These are phyloP conservation scores for Corbicula japonica DNA, from an alignment of 2,888 invertebrate species.

Conservation along the genomic window DNA sequence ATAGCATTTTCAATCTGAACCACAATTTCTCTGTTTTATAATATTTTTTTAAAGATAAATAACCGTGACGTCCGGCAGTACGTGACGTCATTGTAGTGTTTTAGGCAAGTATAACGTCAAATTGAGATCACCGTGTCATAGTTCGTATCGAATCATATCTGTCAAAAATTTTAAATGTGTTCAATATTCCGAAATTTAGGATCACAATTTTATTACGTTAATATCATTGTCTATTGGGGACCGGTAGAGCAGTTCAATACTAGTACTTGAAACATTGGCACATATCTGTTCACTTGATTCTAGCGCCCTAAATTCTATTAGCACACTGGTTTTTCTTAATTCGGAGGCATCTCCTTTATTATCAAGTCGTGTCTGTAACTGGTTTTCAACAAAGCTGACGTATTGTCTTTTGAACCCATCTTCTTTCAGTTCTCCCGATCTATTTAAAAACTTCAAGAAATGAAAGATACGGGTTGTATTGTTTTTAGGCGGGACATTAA, in stretches of 20 bases:
- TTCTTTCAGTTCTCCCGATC: neutral
- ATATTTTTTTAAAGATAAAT: too few species aligned
- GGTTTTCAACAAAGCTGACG: slow-evolving; percentile 9
- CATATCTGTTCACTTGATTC: slow-evolving; percentile 13
- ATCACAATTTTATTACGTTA: slow-evolving; percentile 2
- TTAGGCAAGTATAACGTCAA: too few species aligned
- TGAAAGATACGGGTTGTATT: neutral
- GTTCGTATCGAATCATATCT: too few species aligned
- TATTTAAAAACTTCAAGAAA: neutral
- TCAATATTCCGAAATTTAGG: too few species aligned
- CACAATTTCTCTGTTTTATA: too few species aligned
- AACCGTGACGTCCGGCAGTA: too few species aligned
- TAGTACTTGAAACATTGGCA: neutral
- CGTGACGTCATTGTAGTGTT: too few species aligned
- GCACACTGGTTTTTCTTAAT: slow-evolving; percentile 18
- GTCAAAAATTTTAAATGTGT: too few species aligned
- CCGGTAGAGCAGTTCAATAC: slow-evolving; percentile 14
- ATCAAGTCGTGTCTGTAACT: too few species aligned
- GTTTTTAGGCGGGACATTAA: slow-evolving; percentile 8
- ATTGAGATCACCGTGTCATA: too few species aligned
- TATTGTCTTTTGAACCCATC: slow-evolving; percentile 10
- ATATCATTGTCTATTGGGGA: slow-evolving; percentile 30
- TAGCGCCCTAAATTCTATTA: slow-evolving; percentile 13
- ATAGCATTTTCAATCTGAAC: too few species aligned
- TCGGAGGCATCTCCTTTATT: neutral